Conservation (phyloP, 2,888 invertebrate species). For the Neoascia interrupta region DNA sequence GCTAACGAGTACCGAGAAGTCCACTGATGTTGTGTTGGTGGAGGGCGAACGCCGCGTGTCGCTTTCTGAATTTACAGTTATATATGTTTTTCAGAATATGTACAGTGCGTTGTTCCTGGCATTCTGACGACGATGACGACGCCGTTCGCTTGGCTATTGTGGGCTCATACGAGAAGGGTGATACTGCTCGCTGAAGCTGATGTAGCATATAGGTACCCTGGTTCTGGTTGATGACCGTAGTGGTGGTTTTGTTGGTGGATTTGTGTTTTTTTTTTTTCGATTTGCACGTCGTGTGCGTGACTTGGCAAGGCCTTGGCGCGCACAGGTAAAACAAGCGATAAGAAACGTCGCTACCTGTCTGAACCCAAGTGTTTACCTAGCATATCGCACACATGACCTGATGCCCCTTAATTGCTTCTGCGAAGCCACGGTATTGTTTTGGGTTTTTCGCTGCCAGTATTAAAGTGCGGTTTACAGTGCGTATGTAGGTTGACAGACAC, state of each 20-base stretch:
- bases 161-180: neutral
- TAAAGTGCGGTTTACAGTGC: neutral
- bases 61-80: constrained; percentile 30
- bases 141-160: neutral
- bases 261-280: constrained; percentile 2
- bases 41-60: constrained; percentile 43
- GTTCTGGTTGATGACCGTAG: constrained; percentile 1
- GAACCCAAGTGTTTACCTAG: neutral
- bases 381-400: neutral
- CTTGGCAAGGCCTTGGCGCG: constrained; percentile 28
- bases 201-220: neutral
- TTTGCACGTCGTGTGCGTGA: constrained; percentile 43
- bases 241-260: constrained; percentile 7
- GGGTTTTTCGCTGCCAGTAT: neutral
- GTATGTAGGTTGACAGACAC: neutral
- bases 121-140: neutral
- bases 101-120: neutral
- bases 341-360: constrained; percentile 23
- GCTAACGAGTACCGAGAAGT: too few relatives aligned
- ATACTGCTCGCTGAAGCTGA: neutral
- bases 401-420: constrained; percentile 28
- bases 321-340: constrained; percentile 38
- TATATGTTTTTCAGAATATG: neutral
- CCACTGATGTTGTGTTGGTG: constrained; percentile 31
- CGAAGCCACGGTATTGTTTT: constrained; percentile 3